Percentiles rank a stretch among this genome's conserved stretches.
These are phyloP conservation scores for Galendromus occidentalis DNA, from an alignment of 1,140 invertebrate species.

Conservation along the genomic window DNA sequence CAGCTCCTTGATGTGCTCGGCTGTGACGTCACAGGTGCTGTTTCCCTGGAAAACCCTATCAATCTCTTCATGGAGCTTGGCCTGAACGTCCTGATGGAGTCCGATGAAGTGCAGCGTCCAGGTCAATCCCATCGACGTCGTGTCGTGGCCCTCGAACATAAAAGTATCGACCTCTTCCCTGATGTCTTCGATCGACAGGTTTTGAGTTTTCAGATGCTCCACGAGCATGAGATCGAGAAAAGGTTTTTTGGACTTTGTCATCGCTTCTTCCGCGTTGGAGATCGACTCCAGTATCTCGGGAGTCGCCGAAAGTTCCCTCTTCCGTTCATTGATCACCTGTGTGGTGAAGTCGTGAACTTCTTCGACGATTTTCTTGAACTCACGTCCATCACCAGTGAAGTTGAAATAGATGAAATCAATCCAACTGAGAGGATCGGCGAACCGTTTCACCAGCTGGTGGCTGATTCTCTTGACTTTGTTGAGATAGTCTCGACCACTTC, in stretches of 20 bases:
- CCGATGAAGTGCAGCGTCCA: slow-evolving; percentile 23
- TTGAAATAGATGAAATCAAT: background rate
- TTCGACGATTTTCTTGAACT: background rate
- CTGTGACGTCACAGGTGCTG: background rate
- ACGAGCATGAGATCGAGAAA: slow-evolving; percentile 78
- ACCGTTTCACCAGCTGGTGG: background rate
- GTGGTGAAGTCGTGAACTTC: slow-evolving; percentile 20
- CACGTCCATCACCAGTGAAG: background rate
- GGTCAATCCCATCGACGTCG: slow-evolving; percentile 27
- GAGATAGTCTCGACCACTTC: slow-evolving; percentile 4
- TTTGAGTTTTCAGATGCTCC: slow-evolving; percentile 28
- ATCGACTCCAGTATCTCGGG: background rate
- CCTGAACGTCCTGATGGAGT: slow-evolving; percentile 24
- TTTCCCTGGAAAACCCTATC: slow-evolving; percentile 25
- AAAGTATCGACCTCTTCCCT: slow-evolving; percentile 81
- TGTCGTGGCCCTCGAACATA: slow-evolving; percentile 60
- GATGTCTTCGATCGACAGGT: slow-evolving; percentile 66
- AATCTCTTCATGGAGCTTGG: slow-evolving; percentile 25
- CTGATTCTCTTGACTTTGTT: background rate
- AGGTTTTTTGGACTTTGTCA: slow-evolving; percentile 34
- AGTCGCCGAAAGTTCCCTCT: slow-evolving; percentile 17
- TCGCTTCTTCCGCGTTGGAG: slow-evolving; percentile 45
- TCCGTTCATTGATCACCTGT: slow-evolving; percentile 14
- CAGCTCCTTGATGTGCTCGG: slow-evolving; percentile 1
- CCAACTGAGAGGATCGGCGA: background rate